Conservation (phyloP, 64 coral and sea anemone species). For the Platygyra sinensis region DNA sequence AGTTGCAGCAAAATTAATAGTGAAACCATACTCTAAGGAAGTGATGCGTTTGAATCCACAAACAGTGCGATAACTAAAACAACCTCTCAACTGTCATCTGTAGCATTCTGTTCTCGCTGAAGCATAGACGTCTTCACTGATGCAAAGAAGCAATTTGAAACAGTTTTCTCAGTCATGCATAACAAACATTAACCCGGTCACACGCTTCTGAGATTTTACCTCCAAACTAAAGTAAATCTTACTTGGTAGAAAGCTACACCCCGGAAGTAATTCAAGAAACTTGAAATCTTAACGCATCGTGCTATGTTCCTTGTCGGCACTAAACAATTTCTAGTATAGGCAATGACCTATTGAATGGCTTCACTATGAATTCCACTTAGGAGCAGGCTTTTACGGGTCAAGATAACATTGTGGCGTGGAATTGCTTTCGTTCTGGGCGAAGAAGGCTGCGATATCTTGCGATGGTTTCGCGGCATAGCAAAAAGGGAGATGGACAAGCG, state of each 20-base stretch:
- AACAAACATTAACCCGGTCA: background rate
- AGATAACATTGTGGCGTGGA: background rate
- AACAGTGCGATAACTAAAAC: background rate
- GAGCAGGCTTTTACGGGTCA: no score
- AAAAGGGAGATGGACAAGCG: slow-evolving; percentile 4
- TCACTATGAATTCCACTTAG: no score
- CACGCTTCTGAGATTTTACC: background rate
- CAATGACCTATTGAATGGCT: no score
- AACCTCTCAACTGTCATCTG: background rate
- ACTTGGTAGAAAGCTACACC: background rate
- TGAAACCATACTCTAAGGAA: background rate
- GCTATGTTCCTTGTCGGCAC: no score
- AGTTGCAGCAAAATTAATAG: no score
- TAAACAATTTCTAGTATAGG: no score
- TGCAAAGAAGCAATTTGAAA: slow-evolving; percentile 29
- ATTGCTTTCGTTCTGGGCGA: background rate
- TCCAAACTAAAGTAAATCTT: background rate
- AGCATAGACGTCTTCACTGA: background rate
- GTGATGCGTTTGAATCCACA: background rate
- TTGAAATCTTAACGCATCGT: background rate
- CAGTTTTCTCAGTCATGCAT: background rate
- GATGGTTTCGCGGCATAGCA: slow-evolving; percentile 25
- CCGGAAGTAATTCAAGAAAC: background rate
- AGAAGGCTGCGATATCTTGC: background rate
- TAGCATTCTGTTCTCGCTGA: background rate